A percentile compares a stretch with the other conserved stretches of the same genome.
phyloP scores from a whole-genome alignment of 2,113 vertebrate genomes.

The Muntiacus muntjak region DNA sequence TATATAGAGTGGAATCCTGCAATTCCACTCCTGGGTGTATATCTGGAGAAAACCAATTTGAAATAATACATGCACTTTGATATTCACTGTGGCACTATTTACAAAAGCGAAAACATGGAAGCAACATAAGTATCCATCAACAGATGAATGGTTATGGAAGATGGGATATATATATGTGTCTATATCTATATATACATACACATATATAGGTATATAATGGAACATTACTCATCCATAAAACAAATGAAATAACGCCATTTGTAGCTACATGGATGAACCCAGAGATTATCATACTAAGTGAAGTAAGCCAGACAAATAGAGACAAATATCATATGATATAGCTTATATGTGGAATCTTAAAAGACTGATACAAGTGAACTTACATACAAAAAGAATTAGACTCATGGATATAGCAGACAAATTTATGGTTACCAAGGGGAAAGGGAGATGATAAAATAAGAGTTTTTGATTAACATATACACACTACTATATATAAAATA shows the following conservation, averaged over 20 bases:
- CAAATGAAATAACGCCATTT: not conserved
- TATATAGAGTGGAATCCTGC: not conserved
- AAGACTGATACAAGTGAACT: not conserved
- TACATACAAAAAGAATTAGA: not conserved
- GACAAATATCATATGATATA: not conserved
- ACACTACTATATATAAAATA: not conserved
- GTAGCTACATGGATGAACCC: not conserved
- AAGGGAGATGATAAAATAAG: not conserved
- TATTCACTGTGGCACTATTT: not conserved
- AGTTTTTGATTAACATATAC: not conserved
- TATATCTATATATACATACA: not conserved
- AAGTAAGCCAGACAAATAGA: not conserved
- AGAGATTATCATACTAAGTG: not conserved
- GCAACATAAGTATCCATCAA: not conserved
- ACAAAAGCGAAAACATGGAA: not conserved
- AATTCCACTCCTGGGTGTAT: not conserved
- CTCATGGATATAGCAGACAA: not conserved
- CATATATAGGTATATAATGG: not conserved
- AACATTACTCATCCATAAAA: not conserved
- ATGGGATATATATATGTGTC: not conserved
- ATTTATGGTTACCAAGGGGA: not conserved
- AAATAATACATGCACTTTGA: not conserved
- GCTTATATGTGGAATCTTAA: not conserved
- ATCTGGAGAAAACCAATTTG: not conserved
- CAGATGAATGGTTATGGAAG: not conserved